Evolutionary conservation across 2,113 vertebrate species (phyloP).

Genomic region (Drymodes brunneopygia): DNA sequence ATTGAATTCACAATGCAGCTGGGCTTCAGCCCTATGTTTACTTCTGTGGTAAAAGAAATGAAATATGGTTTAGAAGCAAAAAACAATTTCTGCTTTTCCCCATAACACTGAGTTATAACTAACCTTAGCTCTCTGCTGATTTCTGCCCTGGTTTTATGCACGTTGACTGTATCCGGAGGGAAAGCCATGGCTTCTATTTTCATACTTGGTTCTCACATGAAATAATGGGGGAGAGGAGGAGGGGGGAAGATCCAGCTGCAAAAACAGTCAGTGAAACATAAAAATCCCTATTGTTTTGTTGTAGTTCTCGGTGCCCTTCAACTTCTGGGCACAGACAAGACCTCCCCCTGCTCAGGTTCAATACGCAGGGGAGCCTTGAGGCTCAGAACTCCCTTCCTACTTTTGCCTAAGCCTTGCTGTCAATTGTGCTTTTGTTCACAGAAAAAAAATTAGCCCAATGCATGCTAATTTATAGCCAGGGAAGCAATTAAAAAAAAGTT

Average conservation of each 20-base stretch:
- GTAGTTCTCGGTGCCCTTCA: constrained; percentile 12
- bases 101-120: not conserved
- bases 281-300: constrained; percentile 47
- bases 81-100: not conserved
- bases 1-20: not conserved
- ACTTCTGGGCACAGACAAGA: constrained; percentile 44
- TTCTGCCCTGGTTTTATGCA: not conserved
- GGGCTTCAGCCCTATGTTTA: not conserved
- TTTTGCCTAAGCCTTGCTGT: not conserved
- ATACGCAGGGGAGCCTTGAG: constrained; percentile 8
- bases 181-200: not conserved
- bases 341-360: constrained; percentile 44
- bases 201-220: constrained; percentile 30
- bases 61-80: not conserved
- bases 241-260: constrained; percentile 52
- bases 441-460: constrained; percentile 1
- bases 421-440: constrained; percentile 37
- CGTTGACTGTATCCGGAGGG: not conserved
- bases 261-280: constrained; percentile 53
- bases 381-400: constrained; percentile 6
- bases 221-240: not conserved
- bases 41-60: not conserved
- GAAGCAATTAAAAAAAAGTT: constrained; percentile 48
- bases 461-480: constrained; percentile 48
- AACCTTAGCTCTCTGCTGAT: not conserved